Conservation (phyloP, 1,140 invertebrate genomes). For the Brachionus rubens region DNA sequence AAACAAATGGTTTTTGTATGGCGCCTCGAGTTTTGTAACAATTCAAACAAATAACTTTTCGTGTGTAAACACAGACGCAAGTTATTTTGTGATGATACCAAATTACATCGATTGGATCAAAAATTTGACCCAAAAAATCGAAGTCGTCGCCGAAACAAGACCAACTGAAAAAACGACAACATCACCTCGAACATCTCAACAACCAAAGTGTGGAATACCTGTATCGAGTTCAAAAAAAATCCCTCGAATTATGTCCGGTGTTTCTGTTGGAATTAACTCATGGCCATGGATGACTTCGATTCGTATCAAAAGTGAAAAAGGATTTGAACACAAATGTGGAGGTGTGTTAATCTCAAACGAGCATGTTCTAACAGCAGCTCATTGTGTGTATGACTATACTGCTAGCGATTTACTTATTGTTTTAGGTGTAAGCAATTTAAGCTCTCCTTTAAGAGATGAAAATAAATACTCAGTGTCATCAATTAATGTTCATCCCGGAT, state of each 20-base stretch:
- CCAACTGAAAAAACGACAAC: background rate
- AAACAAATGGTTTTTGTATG: slow-evolving; percentile 25
- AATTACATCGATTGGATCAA: background rate
- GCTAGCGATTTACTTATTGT: background rate
- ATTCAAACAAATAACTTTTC: background rate
- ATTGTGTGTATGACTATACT: slow-evolving; percentile 46
- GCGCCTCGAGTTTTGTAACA: background rate
- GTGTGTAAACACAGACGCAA: background rate
- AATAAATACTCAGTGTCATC: background rate
- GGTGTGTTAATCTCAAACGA: slow-evolving; percentile 48
- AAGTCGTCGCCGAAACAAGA: background rate
- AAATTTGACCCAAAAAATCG: background rate
- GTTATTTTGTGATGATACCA: slow-evolving; percentile 19
- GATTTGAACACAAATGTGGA: slow-evolving; percentile 46
- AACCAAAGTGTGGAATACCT: background rate
- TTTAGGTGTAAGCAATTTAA: background rate
- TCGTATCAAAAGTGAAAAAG: background rate
- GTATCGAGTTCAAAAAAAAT: background rate
- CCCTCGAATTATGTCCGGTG: background rate
- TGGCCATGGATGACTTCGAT: slow-evolving; percentile 40
- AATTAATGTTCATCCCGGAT: slow-evolving; percentile 15
- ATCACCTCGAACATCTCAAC: background rate
- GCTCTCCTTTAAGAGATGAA: background rate
- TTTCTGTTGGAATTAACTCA: background rate
- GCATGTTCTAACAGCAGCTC: slow-evolving; percentile 49